Percentiles rank a stretch among this genome's conserved stretches.
These are phyloP conservation scores for Dendrocincla fuliginosa DNA, from an alignment of 2,797 vertebrate genomes.

Conservation along the genomic window DNA sequence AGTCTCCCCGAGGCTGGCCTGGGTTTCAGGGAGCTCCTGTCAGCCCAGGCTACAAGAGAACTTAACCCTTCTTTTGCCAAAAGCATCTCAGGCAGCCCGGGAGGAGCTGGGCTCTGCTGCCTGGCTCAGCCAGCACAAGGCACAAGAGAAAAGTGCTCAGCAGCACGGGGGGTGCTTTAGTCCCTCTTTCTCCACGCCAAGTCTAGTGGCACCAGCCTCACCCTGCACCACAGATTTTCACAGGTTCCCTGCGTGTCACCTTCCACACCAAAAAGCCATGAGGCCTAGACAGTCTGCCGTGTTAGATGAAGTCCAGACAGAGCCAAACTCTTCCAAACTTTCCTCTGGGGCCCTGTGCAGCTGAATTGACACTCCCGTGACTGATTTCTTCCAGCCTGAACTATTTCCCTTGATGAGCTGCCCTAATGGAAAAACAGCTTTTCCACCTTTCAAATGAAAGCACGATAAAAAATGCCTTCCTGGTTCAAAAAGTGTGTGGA, in stretches of 20 bases:
- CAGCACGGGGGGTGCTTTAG: not conserved
- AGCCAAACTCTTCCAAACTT: not conserved
- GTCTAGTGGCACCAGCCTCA: not conserved
- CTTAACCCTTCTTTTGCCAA: not conserved
- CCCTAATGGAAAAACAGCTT: conserved; percentile 46
- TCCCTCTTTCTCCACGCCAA: not conserved
- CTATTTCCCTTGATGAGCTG: conserved; percentile 42
- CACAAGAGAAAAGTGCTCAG: not conserved
- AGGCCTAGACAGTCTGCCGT: rapidly evolving
- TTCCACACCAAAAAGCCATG: not conserved
- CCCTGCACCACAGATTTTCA: not conserved
- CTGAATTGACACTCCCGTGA: conserved; percentile 36
- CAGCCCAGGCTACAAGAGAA: not conserved
- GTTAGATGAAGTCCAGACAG: conserved; percentile 27
- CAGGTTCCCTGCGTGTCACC: not conserved
- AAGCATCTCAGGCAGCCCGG: not conserved
- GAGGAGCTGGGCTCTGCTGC: not conserved
- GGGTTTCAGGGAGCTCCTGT: not conserved
- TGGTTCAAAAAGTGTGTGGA: conserved; percentile 14
- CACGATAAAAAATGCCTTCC: conserved; percentile 59
- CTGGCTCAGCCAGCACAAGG: not conserved
- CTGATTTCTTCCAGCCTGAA: conserved; percentile 64
- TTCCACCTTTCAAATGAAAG: conserved; percentile 53
- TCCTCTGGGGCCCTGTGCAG: conserved; percentile 22
- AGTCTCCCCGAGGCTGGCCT: not conserved